phyloP scores from a whole-genome alignment of 2,888 invertebrate genomes.

The Cantharis rufa region DNA sequence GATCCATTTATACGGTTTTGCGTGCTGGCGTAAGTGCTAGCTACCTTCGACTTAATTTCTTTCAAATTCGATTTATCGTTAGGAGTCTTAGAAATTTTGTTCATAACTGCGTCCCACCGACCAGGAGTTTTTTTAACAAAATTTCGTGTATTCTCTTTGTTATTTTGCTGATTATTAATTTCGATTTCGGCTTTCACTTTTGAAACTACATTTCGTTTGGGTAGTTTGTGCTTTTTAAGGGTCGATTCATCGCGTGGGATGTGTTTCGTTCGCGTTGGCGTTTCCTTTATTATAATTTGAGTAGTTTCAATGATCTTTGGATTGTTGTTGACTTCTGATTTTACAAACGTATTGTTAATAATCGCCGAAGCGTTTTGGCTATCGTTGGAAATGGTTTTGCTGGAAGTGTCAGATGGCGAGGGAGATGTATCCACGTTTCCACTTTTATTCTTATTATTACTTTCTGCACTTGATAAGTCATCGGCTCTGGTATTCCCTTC shows the following conservation, averaged over 20 bases:
- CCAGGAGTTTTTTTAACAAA: slow-evolving; percentile 61
- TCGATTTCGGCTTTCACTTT: slow-evolving; percentile 76
- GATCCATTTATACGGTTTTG: slow-evolving; percentile 26
- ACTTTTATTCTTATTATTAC: slow-evolving; percentile 37
- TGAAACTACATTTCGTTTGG: slow-evolving; percentile 75
- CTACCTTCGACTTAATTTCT: slow-evolving; percentile 84
- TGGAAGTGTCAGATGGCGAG: slow-evolving; percentile 64
- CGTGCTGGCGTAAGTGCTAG: slow-evolving; percentile 39
- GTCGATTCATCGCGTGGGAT: slow-evolving; percentile 56
- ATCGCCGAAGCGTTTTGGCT: slow-evolving; percentile 51
- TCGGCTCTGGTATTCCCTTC: slow-evolving; percentile 69
- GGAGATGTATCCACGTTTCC: slow-evolving; percentile 62
- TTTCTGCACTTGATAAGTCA: slow-evolving; percentile 42
- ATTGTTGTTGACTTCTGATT: slow-evolving; percentile 9
- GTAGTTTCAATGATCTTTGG: slow-evolving; percentile 20
- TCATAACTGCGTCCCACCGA: slow-evolving; percentile 84
- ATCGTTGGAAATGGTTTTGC: slow-evolving; percentile 61
- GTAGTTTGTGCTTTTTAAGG: slow-evolving; percentile 76
- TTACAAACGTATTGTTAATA: neutral
- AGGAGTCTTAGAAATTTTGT: slow-evolving; percentile 75
- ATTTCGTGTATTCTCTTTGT: slow-evolving; percentile 60
- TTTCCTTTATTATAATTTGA: slow-evolving; percentile 19
- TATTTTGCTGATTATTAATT: slow-evolving; percentile 56
- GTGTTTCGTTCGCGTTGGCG: slow-evolving; percentile 46
- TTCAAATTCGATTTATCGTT: slow-evolving; percentile 72